Evolutionary conservation across 2,888 invertebrate species (phyloP).

Genomic region (Clepsis dumicolana): DNA sequence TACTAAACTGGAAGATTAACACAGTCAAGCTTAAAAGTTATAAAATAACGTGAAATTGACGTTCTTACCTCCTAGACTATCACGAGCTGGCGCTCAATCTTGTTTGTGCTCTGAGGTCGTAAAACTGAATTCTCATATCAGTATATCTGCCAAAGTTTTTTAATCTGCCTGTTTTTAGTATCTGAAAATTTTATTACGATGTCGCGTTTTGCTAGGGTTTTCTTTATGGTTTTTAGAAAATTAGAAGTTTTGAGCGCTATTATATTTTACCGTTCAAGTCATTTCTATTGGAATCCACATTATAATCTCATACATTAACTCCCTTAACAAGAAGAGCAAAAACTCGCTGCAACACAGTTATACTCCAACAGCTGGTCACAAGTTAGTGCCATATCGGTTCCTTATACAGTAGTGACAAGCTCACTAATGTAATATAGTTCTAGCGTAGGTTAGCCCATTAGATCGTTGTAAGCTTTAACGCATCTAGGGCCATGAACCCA

Average conservation of each 20-base stretch:
- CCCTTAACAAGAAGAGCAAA: too few relatives aligned
- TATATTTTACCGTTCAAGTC: too few relatives aligned
- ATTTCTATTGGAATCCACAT: too few relatives aligned
- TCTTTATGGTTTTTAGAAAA: background rate
- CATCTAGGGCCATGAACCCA: constrained; percentile 8
- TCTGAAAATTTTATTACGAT: constrained; percentile 1
- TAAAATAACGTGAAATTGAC: background rate
- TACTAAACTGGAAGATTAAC: background rate
- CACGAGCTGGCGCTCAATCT: constrained; percentile 47
- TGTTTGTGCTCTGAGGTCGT: constrained; percentile 59
- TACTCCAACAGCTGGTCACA: too few relatives aligned
- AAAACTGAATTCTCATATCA: constrained; percentile 72
- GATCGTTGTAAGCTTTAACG: constrained; percentile 13
- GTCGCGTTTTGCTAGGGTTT: background rate
- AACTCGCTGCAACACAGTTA: too few relatives aligned
- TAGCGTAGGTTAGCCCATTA: background rate
- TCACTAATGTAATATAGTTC: background rate
- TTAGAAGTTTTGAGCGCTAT: background rate
- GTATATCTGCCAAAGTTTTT: constrained; percentile 69
- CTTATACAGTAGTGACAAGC: too few relatives aligned
- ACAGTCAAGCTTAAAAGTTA: background rate
- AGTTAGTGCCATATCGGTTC: too few relatives aligned
- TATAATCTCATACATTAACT: too few relatives aligned
- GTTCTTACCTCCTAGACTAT: background rate
- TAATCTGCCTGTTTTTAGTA: constrained; percentile 62